phyloP scores from a whole-genome alignment of 2,888 invertebrate species.

The Agonopterix alstromeriana region DNA sequence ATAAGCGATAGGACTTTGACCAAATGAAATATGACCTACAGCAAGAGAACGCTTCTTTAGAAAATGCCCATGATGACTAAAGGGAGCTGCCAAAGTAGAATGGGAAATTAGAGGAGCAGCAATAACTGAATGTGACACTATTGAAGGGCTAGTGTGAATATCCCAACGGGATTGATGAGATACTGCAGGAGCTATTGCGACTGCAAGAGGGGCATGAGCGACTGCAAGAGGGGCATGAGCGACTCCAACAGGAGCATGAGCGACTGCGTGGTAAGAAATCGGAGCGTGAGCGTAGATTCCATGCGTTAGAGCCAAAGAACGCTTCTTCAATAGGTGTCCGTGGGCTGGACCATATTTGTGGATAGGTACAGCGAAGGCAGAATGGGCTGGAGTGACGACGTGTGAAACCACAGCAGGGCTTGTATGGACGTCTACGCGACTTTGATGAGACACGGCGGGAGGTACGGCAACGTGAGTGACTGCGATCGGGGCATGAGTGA shows the following conservation, averaged over 20 bases:
- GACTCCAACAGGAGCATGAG: too few relatives aligned
- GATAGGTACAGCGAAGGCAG: neutral
- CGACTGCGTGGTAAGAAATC: too few relatives aligned
- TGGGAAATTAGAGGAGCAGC: too few relatives aligned
- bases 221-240: too few relatives aligned
- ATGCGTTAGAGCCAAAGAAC: neutral
- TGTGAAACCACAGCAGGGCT: neutral
- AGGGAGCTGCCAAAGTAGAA: too few relatives aligned
- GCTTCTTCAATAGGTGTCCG: neutral
- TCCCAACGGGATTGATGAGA: neutral
- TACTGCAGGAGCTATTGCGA: neutral
- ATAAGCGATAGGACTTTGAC: too few relatives aligned
- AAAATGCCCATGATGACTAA: too few relatives aligned
- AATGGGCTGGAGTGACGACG: neutral
- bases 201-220: too few relatives aligned
- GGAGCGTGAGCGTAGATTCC: neutral
- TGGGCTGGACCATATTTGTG: neutral
- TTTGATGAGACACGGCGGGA: slow-evolving; percentile 1
- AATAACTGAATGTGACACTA: neutral
- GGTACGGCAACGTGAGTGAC: neutral
- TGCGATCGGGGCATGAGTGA: neutral
- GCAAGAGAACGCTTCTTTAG: too few relatives aligned
- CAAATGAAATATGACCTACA: too few relatives aligned
- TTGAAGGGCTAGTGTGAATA: neutral
- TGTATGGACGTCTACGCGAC: slow-evolving; percentile 1